A percentile compares a stretch with the other conserved stretches of the same genome.
Evolutionary conservation across 1,140 invertebrate species (phyloP).

Genomic region (Pomacea maculata): DNA sequence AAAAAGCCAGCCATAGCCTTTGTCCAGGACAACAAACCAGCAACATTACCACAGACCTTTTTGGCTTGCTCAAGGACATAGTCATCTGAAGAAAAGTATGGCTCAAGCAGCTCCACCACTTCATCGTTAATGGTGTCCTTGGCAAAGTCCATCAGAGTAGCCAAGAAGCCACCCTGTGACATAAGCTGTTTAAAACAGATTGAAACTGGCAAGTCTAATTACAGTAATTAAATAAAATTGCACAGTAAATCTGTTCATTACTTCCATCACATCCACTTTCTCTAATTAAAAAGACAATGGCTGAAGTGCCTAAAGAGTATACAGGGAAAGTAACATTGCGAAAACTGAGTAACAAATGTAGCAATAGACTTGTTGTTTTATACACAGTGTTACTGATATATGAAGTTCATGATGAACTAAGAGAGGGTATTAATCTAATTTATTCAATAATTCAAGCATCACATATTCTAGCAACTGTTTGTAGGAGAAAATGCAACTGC

Average conservation of each 20-base stretch:
- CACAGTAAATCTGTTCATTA: too few species aligned
- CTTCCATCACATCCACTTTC: too few species aligned
- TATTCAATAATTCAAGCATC: not conserved
- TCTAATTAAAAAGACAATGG: too few species aligned
- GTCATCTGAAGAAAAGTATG: constrained; percentile 87
- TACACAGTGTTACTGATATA: too few species aligned
- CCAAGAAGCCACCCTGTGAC: constrained; percentile 90
- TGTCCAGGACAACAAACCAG: constrained; percentile 94
- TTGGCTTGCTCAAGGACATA: constrained; percentile 59
- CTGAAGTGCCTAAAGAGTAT: too few species aligned
- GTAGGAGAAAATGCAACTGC: too few species aligned
- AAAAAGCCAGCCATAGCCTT: constrained; percentile 97
- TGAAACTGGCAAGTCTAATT: not conserved
- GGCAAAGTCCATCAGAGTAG: constrained; percentile 91
- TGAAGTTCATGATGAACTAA: too few species aligned
- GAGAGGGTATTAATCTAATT: too few species aligned
- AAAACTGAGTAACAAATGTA: too few species aligned
- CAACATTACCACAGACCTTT: constrained; percentile 88
- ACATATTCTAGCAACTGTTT: not conserved
- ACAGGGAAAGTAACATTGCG: too few species aligned
- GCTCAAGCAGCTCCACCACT: constrained; percentile 91
- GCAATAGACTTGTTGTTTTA: too few species aligned
- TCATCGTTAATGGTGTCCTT: constrained; percentile 97
- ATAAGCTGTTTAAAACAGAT: constrained; percentile 77
- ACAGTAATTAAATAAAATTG: too few species aligned